Conservation (phyloP, 2,888 invertebrate genomes). For the Cryptus armator region DNA sequence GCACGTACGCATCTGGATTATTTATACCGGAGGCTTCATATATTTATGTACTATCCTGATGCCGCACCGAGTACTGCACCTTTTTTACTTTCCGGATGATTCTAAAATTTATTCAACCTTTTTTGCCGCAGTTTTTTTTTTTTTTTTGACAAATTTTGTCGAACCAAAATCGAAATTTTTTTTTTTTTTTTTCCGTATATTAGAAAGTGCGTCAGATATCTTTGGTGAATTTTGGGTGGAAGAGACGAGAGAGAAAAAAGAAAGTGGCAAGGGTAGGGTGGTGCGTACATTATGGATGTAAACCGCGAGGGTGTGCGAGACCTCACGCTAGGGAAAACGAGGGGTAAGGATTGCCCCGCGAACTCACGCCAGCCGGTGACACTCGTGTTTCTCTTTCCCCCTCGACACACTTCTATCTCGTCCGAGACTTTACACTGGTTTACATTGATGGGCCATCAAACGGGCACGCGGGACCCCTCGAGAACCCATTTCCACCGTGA, state of each 20-base stretch:
- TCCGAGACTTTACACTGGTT: constrained; percentile 79
- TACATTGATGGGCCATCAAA: constrained; percentile 81
- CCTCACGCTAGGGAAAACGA: constrained; percentile 58
- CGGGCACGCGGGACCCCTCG: constrained; percentile 77
- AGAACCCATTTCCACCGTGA: constrained; percentile 75
- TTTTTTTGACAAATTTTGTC: constrained; percentile 19
- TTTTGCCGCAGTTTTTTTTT: background rate
- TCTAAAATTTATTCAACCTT: constrained; percentile 54
- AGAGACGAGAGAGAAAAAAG: constrained; percentile 15
- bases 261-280: constrained; percentile 14
- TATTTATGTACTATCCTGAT: constrained; percentile 58
- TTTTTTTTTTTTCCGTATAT: constrained; percentile 25
- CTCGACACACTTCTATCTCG: constrained; percentile 53
- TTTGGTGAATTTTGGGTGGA: constrained; percentile 8
- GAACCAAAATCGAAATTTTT: background rate
- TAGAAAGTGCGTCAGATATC: background rate
- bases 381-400: constrained; percentile 24
- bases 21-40: constrained; percentile 57
- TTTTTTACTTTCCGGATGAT: constrained; percentile 41
- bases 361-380: constrained; percentile 68
- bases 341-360: constrained; percentile 59
- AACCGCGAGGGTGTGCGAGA: constrained; percentile 59
- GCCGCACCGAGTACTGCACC: background rate
- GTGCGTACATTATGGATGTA: constrained; percentile 65
- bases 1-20: constrained; percentile 69